phyloP scores from a whole-genome alignment of 2,113 vertebrate species.

The Nettapus auritus region DNA sequence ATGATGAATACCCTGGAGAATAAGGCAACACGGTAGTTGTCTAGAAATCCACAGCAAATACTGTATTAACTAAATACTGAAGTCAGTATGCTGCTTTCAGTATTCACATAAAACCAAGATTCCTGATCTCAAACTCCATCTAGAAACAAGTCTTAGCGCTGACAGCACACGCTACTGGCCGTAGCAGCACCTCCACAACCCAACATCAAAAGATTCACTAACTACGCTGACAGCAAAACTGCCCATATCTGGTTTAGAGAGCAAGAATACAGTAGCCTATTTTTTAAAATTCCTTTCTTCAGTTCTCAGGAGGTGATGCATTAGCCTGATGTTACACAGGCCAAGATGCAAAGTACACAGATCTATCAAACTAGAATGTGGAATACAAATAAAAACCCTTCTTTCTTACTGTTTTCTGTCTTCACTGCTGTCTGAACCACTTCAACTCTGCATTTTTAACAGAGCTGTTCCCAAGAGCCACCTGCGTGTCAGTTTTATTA shows the following conservation, averaged over 20 bases:
- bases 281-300: neutral
- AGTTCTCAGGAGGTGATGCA: neutral
- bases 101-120: neutral
- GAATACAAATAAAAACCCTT: neutral
- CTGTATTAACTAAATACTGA: neutral
- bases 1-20: fast-evolving
- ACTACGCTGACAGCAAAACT: neutral
- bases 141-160: neutral
- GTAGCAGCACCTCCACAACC: neutral
- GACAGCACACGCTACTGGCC: neutral
- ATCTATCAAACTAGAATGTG: neutral
- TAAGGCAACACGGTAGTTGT: neutral
- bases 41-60: neutral
- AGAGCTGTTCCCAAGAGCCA: neutral
- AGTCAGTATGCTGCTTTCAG: neutral
- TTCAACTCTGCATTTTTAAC: neutral
- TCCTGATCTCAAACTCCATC: neutral
- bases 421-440: neutral
- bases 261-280: fast-evolving
- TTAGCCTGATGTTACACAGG: neutral
- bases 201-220: fast-evolving
- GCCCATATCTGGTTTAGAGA: neutral
- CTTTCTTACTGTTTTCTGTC: neutral
- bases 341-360: neutral
- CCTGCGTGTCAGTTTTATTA: neutral